These are phyloP conservation scores for Hemicentrotus pulcherrimus DNA, from an alignment of 35 echinoderm and acorn worm species.

Conservation along the genomic window DNA sequence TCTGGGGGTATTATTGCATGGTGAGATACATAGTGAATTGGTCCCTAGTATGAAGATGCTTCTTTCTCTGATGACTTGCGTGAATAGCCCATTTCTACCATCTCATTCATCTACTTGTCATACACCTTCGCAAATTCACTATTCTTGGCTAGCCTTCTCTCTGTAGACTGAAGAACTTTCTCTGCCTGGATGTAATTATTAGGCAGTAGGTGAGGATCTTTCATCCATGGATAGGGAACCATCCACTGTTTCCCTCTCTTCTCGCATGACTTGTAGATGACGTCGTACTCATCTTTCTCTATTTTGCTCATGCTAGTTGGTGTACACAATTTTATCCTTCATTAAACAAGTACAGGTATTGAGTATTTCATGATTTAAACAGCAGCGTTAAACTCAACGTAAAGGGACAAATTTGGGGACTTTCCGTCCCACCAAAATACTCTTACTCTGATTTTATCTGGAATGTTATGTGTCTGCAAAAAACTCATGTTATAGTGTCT, in stretches of 20 bases:
- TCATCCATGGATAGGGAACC: constrained; percentile 77
- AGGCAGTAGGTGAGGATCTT: constrained; percentile 56
- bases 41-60: constrained; percentile 19
- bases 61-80: constrained; percentile 51
- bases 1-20: constrained; percentile 61
- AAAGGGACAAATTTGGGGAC: no score
- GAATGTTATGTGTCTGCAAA: no score
- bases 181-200: constrained; percentile 63
- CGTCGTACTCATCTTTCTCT: constrained; percentile 45
- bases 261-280: constrained; percentile 62
- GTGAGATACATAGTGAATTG: constrained; percentile 68
- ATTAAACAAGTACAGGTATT: no score
- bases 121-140: constrained; percentile 44
- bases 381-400: no score
- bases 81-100: constrained; percentile 60
- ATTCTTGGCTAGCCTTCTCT: constrained; percentile 59
- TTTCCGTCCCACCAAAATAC: no score
- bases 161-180: constrained; percentile 51
- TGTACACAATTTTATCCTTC: constrained; percentile 56
- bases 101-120: constrained; percentile 53
- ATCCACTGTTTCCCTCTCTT: constrained; percentile 69
- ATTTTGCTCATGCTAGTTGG: constrained; percentile 56
- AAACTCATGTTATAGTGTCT: no score
- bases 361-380: no score
- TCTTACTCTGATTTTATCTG: no score